Evolutionary conservation across 2,113 vertebrate genomes (phyloP), one percentile per base, ranked within the genome.

Genomic region (Eolophus roseicapilla): DNA sequence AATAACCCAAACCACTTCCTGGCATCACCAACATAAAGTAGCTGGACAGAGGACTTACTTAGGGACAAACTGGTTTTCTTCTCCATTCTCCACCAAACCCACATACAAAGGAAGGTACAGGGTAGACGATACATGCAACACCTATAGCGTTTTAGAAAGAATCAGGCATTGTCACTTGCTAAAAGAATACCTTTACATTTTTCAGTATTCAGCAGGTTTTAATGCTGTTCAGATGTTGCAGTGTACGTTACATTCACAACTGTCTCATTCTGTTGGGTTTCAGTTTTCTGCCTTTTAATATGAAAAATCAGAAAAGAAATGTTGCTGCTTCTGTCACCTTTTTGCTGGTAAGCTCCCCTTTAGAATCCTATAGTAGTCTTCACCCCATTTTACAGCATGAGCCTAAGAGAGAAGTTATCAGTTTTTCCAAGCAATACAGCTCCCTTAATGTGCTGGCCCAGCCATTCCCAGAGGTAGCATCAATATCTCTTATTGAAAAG

Each of bases 401-500:
- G 20, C 20, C 60, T 86, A 71, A 93, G 73, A 84, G 69, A 46
- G 50, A 94, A 90, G 71, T 76, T 76, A 77, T 17, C 55, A 70
- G 28, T 82, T 92, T 86, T 82, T 74, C 50, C 55, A 78, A 93
- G 83, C 25, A 41, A 33, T 67, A 63, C 6, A 84, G 25, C 18
- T 91, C 65, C 80, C 65, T 91, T 78, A 78, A 46, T 47, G 60
- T 50, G 55, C 33, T 82, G 93, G 25, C 37, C 69, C 55, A 82
- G 83, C 55, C 86, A 86, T 68, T 92, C 77, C 83, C 80, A 78
- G 67, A 71, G 60, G 69, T 28, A 91, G 35, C 35, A 95, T 92
- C 91, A 55, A 95, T 95, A 92, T 10, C 24, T 25, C 46, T 79
- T 79, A 84, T 92, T 78, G 62, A 84, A 96, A 95, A 95, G 55